Conservation (phyloP, 2,113 vertebrate genomes). For the Eudyptes chrysolophus region DNA sequence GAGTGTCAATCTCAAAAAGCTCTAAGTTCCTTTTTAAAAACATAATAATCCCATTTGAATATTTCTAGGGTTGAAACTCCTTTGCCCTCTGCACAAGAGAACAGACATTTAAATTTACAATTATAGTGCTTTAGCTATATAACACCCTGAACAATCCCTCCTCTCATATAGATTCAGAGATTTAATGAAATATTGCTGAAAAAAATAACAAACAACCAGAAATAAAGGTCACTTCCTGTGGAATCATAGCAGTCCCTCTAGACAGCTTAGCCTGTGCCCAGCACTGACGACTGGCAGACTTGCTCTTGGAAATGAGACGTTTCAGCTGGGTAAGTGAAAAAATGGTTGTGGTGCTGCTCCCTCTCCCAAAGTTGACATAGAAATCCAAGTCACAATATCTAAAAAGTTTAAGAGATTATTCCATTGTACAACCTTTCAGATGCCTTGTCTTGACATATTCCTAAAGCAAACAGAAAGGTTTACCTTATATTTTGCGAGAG, state of each 20-base stretch:
- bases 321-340: background rate
- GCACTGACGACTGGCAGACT: background rate
- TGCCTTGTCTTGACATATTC: background rate
- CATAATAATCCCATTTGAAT: background rate
- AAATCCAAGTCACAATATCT: background rate
- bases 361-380: background rate
- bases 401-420: background rate
- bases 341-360: background rate
- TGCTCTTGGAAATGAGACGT: background rate
- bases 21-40: background rate
- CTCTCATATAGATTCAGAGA: background rate
- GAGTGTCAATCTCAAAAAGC: background rate
- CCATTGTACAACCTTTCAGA: background rate
- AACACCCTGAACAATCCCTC: background rate
- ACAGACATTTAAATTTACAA: background rate
- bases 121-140: background rate
- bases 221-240: background rate
- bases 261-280: background rate
- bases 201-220: background rate
- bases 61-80: background rate
- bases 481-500: background rate
- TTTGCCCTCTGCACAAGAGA: background rate
- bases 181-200: background rate
- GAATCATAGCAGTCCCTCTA: background rate
- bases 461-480: background rate